These are phyloP conservation scores for Aphidius colemani DNA, from an alignment of 2,888 invertebrate species.

Conservation along the genomic window DNA sequence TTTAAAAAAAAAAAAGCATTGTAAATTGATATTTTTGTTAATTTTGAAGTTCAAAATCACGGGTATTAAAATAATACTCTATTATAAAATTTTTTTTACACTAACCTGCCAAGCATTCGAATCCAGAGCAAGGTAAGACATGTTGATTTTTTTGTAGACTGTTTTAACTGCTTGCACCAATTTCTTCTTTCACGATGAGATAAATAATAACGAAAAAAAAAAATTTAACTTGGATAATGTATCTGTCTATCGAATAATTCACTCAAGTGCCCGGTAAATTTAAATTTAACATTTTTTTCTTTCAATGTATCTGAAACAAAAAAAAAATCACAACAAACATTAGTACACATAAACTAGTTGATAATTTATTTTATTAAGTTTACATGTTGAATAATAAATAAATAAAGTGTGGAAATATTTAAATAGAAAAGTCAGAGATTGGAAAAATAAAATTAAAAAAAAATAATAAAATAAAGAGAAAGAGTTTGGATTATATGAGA, in stretches of 20 bases:
- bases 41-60: too few relatives aligned
- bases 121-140: conserved; percentile 61
- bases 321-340: conserved; percentile 7
- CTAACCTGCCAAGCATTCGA: conserved; percentile 62
- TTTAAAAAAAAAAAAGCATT: too few relatives aligned
- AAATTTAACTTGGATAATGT: conserved; percentile 12
- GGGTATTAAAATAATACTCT: too few relatives aligned
- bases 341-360: conserved; percentile 7
- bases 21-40: too few relatives aligned
- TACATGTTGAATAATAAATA: background rate
- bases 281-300: conserved; percentile 15
- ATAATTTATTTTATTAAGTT: background rate
- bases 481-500: conserved; percentile 38
- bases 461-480: conserved; percentile 23
- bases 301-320: conserved; percentile 24
- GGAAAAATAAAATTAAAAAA: conserved; percentile 9
- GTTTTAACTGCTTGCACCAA: conserved; percentile 39
- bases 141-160: conserved; percentile 45
- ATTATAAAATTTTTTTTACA: conserved; percentile 17
- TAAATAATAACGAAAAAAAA: conserved; percentile 3
- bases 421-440: conserved; percentile 20
- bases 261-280: conserved; percentile 34
- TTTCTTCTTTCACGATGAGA: conserved; percentile 9
- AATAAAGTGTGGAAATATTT: too few relatives aligned
- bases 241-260: conserved; percentile 15